Base-by-base conservation (phyloP, 1,140 invertebrate species). In the Drosophila novamexicana region DNA sequence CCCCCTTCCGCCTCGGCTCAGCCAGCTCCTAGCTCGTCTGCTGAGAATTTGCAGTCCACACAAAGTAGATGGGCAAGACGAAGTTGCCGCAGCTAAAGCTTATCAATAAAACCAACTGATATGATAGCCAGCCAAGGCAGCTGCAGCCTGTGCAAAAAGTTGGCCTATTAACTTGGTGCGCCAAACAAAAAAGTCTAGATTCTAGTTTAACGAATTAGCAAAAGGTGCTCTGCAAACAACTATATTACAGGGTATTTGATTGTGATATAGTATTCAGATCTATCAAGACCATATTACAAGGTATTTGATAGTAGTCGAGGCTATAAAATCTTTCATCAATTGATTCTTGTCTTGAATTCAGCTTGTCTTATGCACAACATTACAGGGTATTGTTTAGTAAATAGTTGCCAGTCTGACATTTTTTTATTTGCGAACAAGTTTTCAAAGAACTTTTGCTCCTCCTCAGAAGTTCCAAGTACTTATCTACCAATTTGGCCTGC, bases 401-500 rank as follows among this genome's bases (percentile, higher is more conserved):
- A 29, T 34, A 57, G 50, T 29, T 18, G 2, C 10, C 9, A 4
- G 16, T 32, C n/a, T 47, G n/a, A 37, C 50, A 9, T 16, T 1
- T 57, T 57, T 56, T 44, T 16, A 40, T 58, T 14, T 32, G 32
- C 32, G 9, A 37, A 34, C 54, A 72, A 65, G 29, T 58, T 37
- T 16, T 14, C 7, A 53, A 36, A 34, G 32, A 59, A 67, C 44
- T 72, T 72, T 72, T 45, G 45, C 32, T 16, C 18, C 18, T 29
- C 22, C 22, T 5, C 22, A 29, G 22, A 59, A 72, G 54, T 72
- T 66, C 29, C 36, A 45, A 44, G 54, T 34, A 57, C 63, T 72
- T 72, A 72, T 45, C 69, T 57, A 58, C 53, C 36, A 72, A 72
- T 66, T 72, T 66, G 63, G 53, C 45, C 36, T 36, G 40, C 36